Conservation (phyloP, 2,888 invertebrate genomes). For the Caenorhabditis sp. region DNA sequence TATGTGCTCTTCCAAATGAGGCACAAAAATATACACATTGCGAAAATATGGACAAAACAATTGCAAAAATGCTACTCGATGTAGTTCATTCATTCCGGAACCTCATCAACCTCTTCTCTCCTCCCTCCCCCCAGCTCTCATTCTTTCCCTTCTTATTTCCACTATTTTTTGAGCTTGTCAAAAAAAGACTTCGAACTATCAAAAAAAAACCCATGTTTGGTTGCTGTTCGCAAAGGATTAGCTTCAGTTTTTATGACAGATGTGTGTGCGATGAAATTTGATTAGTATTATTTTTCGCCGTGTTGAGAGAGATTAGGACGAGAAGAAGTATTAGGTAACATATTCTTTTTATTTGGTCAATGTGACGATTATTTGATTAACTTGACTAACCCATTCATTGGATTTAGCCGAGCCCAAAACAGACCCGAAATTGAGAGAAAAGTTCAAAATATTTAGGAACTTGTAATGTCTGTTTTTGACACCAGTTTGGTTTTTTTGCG, state of each 20-base stretch:
- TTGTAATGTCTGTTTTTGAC: too few species aligned
- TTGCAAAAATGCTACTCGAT: background rate
- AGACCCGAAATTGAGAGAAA: too few species aligned
- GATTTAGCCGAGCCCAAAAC: too few species aligned
- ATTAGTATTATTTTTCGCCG: background rate
- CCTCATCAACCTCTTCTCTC: background rate
- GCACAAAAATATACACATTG: background rate
- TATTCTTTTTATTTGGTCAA: background rate
- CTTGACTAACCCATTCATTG: background rate
- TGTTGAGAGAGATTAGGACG: background rate
- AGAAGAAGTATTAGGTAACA: background rate
- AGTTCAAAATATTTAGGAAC: too few species aligned
- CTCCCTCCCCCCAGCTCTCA: too few species aligned
- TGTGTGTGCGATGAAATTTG: background rate
- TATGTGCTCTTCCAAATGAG: too few species aligned
- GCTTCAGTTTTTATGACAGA: background rate
- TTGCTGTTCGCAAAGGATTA: background rate
- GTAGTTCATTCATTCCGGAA: slow-evolving; percentile 1
- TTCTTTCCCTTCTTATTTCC: background rate
- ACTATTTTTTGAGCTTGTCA: background rate
- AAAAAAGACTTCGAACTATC: background rate
- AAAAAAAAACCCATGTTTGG: background rate
- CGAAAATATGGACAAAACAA: background rate
- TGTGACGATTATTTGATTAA: background rate
- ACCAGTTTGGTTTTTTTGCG: too few species aligned